Base-by-base conservation (phyloP, 1,140 invertebrate genomes). In the Tachypleus tridentatus region DNA sequence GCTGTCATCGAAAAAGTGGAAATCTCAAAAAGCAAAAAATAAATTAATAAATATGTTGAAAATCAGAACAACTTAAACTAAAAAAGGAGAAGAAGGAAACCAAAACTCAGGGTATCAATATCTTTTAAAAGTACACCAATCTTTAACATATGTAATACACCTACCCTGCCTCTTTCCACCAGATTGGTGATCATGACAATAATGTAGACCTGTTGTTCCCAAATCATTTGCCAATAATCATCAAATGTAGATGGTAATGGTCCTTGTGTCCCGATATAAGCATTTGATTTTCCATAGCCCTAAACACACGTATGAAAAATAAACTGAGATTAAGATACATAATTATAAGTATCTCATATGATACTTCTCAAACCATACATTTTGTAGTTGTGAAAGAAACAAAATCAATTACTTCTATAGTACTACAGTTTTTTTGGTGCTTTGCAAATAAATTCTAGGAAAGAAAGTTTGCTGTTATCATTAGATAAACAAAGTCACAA, bases 101-200 rank as follows among this genome's bases (percentile, higher is more conserved):
- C 29, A 29, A 29, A 29, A 29, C 29, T 29, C 29, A 29, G 29
- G 29, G 29, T 29, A 29, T 29, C 29, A 29, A 29, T 29, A 29
- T 29, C 2, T 29, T 29, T 29, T 29, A 29, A 50, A 49, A 4
- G 6, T 58, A 0, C 4, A 58, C 8, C 48, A 4, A 58, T n/a
- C 29, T 58, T n/a, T 58, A 58, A 29, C 4, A n/a, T 47, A 8
- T 56, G 3, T 56, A 56, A 7, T 47, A 4, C 48, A 72, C 75
- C 75, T 80, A 92, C 89, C 74, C 91, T 80, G 70, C 92, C 92
- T 63, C 92, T 81, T 79, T 97, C 93, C 58, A 94, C 87, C 48
- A 97, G 81, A 81, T 97, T 96, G 58, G 94, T 98, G 66, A 96
- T 97, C 94, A 97, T 97, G 64, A 97, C 93, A 72, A 98, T 87